phyloP scores from a whole-genome alignment of 2,888 invertebrate species.

The Lepidocyrtinus sp. region DNA sequence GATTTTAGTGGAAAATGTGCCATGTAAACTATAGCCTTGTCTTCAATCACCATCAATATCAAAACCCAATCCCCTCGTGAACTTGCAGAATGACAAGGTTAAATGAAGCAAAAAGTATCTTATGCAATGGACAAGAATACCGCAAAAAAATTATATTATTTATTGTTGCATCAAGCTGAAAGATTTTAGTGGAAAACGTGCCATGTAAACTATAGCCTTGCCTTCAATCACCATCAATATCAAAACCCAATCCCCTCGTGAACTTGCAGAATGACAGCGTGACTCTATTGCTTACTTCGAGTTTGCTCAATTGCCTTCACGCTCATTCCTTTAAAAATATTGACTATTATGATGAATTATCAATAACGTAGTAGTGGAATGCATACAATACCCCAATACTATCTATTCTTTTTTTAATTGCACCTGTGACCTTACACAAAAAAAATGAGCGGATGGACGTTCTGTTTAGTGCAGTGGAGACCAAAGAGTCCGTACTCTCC shows the following conservation, averaged over 20 bases:
- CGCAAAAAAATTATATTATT: not conserved
- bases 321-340: not conserved
- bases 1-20: too few species aligned
- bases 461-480: not conserved
- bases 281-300: not conserved
- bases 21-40: not conserved
- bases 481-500: not conserved
- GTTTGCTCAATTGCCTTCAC: not conserved
- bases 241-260: not conserved
- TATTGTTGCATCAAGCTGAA: not conserved
- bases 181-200: too few species aligned
- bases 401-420: slow-evolving; percentile 19
- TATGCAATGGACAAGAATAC: too few species aligned
- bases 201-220: not conserved
- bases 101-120: too few species aligned
- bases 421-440: slow-evolving; percentile 24
- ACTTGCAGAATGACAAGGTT: not conserved
- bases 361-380: not conserved
- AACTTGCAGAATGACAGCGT: not conserved
- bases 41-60: not conserved
- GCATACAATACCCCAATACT: too few species aligned
- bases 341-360: slow-evolving; percentile 20
- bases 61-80: not conserved
- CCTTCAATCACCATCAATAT: not conserved
- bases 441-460: not conserved